Evolutionary conservation across 2,113 vertebrate genomes (phyloP), one percentile per base, ranked within the genome.

Genomic region (Gnathonemus echidnorhynchus): DNA sequence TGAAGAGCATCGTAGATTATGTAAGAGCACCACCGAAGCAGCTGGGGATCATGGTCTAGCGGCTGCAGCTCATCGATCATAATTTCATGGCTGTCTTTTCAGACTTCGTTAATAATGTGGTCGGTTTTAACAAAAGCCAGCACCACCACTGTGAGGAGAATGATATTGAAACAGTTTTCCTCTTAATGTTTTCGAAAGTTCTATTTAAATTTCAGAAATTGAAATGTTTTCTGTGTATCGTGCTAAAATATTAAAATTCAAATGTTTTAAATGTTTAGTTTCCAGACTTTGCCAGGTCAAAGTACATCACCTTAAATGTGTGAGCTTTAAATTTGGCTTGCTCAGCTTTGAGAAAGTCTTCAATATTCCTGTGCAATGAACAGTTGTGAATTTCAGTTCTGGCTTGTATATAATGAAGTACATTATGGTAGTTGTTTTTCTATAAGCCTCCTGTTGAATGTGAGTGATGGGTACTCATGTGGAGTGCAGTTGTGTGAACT

Each of bases 1-100:
- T 99, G 5, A 97, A 97, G 91, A 92, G 93, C 89, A 95, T 99
- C 21, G 95, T 98, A 7, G 95, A 97, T 89, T 95, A 97, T 27
- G 98, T 99, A 94, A 96, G 98, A 42, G 94, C 1, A 21, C n/a
- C n/a, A 27, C 83, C 13, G 17, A 21, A 56, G 3, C 10, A 31
- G 62, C n/a, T 70, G 62, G 1, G 83, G 83, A 45, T 8, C 19
- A 3, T 24, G 17, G 24, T 7, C 9, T 42, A 24, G 17, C 2
- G 15, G 35, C 35, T 15, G 17, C 80, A 85, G 21, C 21, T n/a
- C 83, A 45, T 11, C 5, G 17, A 19, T 19, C 74, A 77, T 19
- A 31, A 70, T 31, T 70, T 31, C 9, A 31, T 70, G 62, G n/a
- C n/a, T 10, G 8, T 66, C n/a, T 70, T 70, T 31, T 70, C 62